Percentiles rank a stretch among this genome's conserved stretches.
Evolutionary conservation across 1,140 invertebrate genomes (phyloP).

Genomic region (Hypothenemus hampei): DNA sequence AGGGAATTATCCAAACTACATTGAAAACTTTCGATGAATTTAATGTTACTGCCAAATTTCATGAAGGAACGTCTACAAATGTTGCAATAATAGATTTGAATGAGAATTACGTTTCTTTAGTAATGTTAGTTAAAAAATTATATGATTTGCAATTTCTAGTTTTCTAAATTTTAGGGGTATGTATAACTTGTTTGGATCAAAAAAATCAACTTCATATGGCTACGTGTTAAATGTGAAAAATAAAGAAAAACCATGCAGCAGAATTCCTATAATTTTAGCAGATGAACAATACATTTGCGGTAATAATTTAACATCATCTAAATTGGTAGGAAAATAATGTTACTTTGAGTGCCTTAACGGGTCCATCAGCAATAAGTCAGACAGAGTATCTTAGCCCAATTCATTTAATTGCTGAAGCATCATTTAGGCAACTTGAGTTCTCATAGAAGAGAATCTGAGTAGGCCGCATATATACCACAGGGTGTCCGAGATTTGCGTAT

Average conservation of each 20-base stretch:
- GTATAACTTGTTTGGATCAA: slow-evolving; percentile 50
- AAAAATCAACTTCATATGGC: slow-evolving; percentile 47
- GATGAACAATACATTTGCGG: slow-evolving; percentile 45
- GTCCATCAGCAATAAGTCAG: neutral
- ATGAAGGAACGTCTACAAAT: slow-evolving; percentile 52
- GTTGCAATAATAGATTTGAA: slow-evolving; percentile 60
- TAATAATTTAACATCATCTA: no score
- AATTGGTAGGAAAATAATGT: no score
- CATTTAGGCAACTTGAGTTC: no score
- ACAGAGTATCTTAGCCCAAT: neutral
- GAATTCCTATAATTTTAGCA: slow-evolving; percentile 44
- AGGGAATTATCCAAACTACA: slow-evolving; percentile 31
- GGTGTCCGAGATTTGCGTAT: no score
- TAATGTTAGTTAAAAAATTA: slow-evolving; percentile 52
- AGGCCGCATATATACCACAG: no score
- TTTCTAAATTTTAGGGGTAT: slow-evolving; percentile 48
- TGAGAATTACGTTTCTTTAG: slow-evolving; percentile 65
- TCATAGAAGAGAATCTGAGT: no score
- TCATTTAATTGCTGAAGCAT: no score
- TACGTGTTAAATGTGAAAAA: slow-evolving; percentile 45
- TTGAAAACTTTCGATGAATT: slow-evolving; percentile 38
- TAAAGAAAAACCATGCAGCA: slow-evolving; percentile 29
- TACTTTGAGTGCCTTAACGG: neutral
- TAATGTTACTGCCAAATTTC: slow-evolving; percentile 35
- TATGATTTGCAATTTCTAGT: neutral